These are phyloP conservation scores for Pithys albifrons DNA, from an alignment of 2,113 vertebrate species.

Conservation along the genomic window DNA sequence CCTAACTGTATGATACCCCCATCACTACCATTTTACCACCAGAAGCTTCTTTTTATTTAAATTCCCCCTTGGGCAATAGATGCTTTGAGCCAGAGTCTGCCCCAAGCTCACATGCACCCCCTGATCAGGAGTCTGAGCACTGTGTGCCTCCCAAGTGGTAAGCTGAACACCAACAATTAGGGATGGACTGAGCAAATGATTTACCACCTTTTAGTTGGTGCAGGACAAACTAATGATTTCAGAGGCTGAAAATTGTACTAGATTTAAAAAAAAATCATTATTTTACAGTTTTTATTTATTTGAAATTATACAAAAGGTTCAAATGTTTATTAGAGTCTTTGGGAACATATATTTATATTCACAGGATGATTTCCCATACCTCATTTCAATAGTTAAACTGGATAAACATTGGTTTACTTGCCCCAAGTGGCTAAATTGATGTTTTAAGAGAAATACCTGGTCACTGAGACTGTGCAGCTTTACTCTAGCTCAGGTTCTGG, in stretches of 20 bases:
- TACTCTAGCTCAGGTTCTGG: background rate
- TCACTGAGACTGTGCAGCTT: background rate
- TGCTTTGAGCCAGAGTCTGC: background rate
- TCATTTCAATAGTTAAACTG: background rate
- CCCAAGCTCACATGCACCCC: fast-evolving
- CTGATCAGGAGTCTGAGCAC: background rate
- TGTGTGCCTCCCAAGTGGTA: background rate
- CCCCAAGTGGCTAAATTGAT: background rate
- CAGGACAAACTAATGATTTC: background rate
- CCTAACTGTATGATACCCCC: background rate
- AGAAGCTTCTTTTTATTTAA: background rate
- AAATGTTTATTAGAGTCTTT: background rate
- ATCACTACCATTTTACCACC: background rate
- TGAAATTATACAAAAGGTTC: background rate
- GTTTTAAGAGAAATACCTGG: background rate
- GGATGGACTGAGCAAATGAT: background rate
- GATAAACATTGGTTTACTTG: background rate
- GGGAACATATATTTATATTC: background rate
- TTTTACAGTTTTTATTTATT: background rate
- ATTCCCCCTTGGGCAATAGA: background rate
- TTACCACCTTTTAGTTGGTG: background rate
- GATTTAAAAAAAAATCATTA: background rate
- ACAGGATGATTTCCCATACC: background rate
- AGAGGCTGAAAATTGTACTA: background rate
- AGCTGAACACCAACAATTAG: background rate